These are phyloP conservation scores for Orchesellides sinensis DNA, from an alignment of 2,888 invertebrate species.

Conservation along the genomic window DNA sequence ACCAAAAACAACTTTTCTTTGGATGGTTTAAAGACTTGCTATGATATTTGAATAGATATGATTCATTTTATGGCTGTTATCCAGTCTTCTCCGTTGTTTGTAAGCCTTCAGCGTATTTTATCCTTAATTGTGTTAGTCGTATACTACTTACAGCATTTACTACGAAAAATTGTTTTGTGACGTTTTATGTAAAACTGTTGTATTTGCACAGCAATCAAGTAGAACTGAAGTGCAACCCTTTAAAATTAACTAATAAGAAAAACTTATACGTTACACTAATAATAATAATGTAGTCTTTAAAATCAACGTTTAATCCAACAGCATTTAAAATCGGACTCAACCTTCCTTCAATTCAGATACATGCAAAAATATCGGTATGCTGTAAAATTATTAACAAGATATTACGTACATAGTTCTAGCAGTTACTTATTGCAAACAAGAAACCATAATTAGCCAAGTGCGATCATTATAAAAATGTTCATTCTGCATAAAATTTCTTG, in stretches of 20 bases:
- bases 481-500: neutral
- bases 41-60: neutral
- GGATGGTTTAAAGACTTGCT: constrained; percentile 6
- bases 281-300: constrained; percentile 9
- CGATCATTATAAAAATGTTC: neutral
- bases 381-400: constrained; percentile 15
- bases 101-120: constrained; percentile 31
- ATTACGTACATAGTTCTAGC: neutral
- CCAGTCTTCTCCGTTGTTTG: no score
- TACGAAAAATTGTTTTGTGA: constrained; percentile 24
- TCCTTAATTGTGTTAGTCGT: constrained; percentile 19
- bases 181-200: constrained; percentile 36
- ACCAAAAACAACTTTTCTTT: constrained; percentile 28
- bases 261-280: neutral
- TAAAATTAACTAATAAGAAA: constrained; percentile 2
- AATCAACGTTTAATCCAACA: constrained; percentile 12
- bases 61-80: constrained; percentile 3
- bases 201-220: constrained; percentile 39
- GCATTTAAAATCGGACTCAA: constrained; percentile 17
- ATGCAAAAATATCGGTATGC: neutral
- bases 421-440: neutral
- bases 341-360: neutral
- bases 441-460: neutral
- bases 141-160: neutral
- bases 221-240: constrained; percentile 58